phyloP scores from a whole-genome alignment of 64 coral and sea anemone genomes.

The Montipora efflorescens region DNA sequence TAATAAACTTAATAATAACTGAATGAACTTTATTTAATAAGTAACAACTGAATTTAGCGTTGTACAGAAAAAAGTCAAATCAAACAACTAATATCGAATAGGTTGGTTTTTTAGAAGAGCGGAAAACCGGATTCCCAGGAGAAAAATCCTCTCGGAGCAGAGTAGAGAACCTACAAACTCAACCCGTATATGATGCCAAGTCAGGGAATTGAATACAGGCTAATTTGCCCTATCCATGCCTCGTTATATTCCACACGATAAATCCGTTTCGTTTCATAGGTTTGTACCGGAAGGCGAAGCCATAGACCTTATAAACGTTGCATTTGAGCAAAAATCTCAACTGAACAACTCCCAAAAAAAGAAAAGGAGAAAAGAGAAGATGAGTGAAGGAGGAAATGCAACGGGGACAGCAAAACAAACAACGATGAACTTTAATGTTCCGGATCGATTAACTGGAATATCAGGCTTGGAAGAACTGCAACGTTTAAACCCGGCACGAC shows the following conservation, averaged over 20 bases:
- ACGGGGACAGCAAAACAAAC: not conserved
- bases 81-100: no score
- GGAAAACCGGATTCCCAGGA: no score
- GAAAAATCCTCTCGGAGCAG: no score
- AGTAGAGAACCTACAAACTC: no score
- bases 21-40: no score
- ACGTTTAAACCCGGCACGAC: constrained; percentile 70
- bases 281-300: constrained; percentile 79
- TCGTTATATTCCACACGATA: not conserved
- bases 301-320: constrained; percentile 98
- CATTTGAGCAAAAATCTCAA: constrained; percentile 88
- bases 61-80: no score
- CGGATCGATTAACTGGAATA: constrained; percentile 89
- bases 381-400: not conserved
- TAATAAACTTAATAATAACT: no score
- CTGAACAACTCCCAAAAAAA: constrained; percentile 42
- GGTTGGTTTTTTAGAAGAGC: no score
- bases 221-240: no score
- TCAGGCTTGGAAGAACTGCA: constrained; percentile 81
- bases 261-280: constrained; percentile 31
- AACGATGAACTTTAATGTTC: constrained; percentile 73
- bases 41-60: no score
- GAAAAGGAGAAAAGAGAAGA: constrained; percentile 43
- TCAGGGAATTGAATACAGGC: no score
- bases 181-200: no score